Conservation (phyloP, 2,797 vertebrate species). For the Jordanella pulchra region DNA sequence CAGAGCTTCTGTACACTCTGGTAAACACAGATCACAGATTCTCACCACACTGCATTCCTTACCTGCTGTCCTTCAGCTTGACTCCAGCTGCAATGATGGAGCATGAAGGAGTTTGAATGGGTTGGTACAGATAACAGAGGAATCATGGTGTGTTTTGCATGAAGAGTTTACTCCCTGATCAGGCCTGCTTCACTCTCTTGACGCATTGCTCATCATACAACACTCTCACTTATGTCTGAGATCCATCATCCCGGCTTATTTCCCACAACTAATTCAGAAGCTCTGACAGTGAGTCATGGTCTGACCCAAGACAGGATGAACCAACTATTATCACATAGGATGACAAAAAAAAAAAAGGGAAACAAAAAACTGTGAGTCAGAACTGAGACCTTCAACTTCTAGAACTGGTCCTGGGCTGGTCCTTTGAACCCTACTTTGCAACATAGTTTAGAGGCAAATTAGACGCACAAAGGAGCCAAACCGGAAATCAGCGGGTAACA, state of each 20-base stretch:
- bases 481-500: slow-evolving; percentile 26
- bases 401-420: slow-evolving; percentile 1
- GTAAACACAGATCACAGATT: slow-evolving; percentile 19
- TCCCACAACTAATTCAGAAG: slow-evolving; percentile 18
- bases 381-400: slow-evolving; percentile 21
- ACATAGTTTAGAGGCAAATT: slow-evolving; percentile 39
- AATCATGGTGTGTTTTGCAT: neutral
- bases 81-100: slow-evolving; percentile 22
- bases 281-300: slow-evolving; percentile 54
- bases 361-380: slow-evolving; percentile 61
- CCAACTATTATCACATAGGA: slow-evolving; percentile 23
- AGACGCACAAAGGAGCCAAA: slow-evolving; percentile 26
- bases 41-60: slow-evolving; percentile 57
- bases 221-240: slow-evolving; percentile 40
- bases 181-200: neutral
- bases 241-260: slow-evolving; percentile 48
- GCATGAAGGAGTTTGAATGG: slow-evolving; percentile 11
- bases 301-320: slow-evolving; percentile 25
- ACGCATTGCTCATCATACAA: slow-evolving; percentile 46
- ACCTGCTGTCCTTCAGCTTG: slow-evolving; percentile 46
- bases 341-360: slow-evolving; percentile 31
- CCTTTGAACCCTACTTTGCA: slow-evolving; percentile 31
- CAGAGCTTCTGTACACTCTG: slow-evolving; percentile 34
- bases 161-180: neutral
- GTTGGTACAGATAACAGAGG: slow-evolving; percentile 3